Conservation (phyloP, 2,888 invertebrate species). For the Pristionchus maxplancki region DNA sequence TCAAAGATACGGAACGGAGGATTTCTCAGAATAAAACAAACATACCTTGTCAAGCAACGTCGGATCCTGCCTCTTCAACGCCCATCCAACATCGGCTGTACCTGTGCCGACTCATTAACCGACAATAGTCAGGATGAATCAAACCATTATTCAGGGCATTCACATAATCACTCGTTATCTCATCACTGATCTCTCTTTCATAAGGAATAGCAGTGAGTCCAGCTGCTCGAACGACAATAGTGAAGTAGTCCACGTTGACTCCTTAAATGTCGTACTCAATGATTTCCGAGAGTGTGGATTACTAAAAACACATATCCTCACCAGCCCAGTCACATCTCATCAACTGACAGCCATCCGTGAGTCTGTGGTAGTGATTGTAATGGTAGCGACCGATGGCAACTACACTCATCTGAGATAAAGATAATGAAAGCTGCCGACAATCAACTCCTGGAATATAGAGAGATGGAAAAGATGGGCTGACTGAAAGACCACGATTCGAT, state of each 20-base stretch:
- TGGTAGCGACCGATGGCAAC: background rate
- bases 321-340: background rate
- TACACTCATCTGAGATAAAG: background rate
- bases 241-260: slow-evolving; percentile 39
- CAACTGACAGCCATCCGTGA: background rate
- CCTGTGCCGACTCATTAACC: too few relatives aligned
- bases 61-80: slow-evolving; percentile 4
- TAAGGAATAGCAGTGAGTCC: background rate
- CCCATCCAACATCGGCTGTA: background rate
- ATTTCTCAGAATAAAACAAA: background rate
- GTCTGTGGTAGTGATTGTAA: background rate
- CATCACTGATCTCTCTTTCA: background rate
- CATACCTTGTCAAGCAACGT: background rate
- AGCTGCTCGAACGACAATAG: background rate
- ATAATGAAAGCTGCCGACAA: background rate
- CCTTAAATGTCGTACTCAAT: background rate
- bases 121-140: too few relatives aligned
- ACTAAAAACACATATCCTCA: background rate
- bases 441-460: too few relatives aligned
- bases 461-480: too few relatives aligned
- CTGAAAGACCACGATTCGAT: too few relatives aligned
- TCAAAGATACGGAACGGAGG: too few relatives aligned
- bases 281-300: background rate
- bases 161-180: background rate
- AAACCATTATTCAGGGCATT: background rate